Conservation (phyloP, 2,113 vertebrate species). For the Procapra przewalskii region DNA sequence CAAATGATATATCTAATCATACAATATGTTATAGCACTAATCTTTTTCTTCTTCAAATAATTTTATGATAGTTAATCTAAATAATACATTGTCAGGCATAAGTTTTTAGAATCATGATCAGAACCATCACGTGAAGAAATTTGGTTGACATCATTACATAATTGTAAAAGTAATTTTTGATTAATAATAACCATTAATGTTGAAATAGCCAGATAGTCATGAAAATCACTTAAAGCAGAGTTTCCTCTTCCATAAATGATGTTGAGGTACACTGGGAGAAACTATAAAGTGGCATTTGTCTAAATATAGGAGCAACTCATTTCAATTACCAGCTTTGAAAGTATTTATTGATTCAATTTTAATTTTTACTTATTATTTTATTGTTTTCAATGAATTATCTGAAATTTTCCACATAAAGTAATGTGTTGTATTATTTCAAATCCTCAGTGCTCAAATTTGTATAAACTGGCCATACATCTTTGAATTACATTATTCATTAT, state of each 20-base stretch:
- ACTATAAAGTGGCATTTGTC: neutral
- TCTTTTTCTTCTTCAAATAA: neutral
- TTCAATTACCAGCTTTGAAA: neutral
- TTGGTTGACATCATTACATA: neutral
- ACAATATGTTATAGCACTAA: neutral
- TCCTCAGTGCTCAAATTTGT: neutral
- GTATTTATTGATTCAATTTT: neutral
- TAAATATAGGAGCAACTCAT: neutral
- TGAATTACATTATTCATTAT: neutral
- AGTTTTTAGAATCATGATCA: neutral
- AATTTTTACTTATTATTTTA: neutral
- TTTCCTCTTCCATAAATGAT: neutral
- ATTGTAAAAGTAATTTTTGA: neutral
- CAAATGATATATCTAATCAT: neutral
- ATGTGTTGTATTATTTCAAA: neutral
- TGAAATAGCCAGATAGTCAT: neutral
- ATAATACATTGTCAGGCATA: neutral
- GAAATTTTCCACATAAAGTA: neutral
- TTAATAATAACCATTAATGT: neutral
- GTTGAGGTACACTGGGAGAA: neutral
- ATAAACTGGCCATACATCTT: neutral
- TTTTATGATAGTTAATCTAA: neutral
- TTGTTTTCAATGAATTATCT: neutral
- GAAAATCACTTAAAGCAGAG: neutral
- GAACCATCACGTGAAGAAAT: neutral